Evolutionary conservation across 1,140 invertebrate genomes (phyloP), one percentile per base, ranked within the genome.

Genomic region (Brevipalpus yothersi): DNA sequence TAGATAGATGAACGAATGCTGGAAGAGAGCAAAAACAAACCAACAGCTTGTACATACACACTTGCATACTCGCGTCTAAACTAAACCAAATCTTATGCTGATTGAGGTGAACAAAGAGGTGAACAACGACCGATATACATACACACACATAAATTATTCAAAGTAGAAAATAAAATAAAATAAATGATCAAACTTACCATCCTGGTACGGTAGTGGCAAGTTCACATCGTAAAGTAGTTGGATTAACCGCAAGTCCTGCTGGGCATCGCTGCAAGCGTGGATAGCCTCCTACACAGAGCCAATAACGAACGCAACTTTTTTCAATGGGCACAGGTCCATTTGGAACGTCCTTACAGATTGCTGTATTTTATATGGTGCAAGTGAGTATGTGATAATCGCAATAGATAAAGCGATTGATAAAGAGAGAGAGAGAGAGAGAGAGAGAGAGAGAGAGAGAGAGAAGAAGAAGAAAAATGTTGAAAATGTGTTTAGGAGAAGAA

Each of bases 271-370:
- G 85, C 0, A 91, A 78, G 63, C 86, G 80, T 19, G 86, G 86
- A 69, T 91, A 91, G 4, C 86, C 87, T 41, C 86, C 86, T 69
- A 90, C 86, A 67, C 86, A 91, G 65, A 88, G 82, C 86, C 87
- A 91, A 72, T 89, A 91, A 31, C 86, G 76, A 72, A 88, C 88
- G 75, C 86, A 91, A 4, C 84, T 88, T 72, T 90, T 89, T 64
- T 86, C 86, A 31, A 85, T 70, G 10, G 78, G 75, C 9, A 81
- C 78, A 64, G 78, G 78, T 60, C 82, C 83, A 68, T 86, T 85
- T 39, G 85, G 76, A 64, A 87, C 84, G 58, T 89, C 84, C 69
- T 88, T 88, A 70, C 86, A 90, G 13, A 91, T 78, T 62, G 87
- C 86, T 90, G 72, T 56, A 62, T 19, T 41, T 39, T 42, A 49